Evolutionary conservation across 1,140 invertebrate species (phyloP), one percentile per base, ranked within the genome.

Genomic region (Proctacanthus coquilletti): DNA sequence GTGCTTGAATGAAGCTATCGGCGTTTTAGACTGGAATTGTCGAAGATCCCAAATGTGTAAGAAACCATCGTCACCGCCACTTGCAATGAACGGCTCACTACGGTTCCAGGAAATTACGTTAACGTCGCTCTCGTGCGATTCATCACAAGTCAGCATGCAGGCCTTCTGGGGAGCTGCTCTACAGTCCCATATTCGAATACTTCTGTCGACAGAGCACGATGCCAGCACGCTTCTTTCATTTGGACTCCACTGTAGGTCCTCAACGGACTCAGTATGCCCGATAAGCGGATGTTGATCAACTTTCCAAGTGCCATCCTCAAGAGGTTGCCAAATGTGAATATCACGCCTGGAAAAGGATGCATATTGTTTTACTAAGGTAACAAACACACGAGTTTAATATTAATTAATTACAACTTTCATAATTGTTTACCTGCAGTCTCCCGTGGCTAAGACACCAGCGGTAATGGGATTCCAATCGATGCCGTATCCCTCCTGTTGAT

Each of bases 201-300:
- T 82, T 65, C 79, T 85, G 59, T 98, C 94, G 10, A 92, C 83
- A 19, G 93, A 97, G 66, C 93, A 97, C 8, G 91, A 88, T 30
- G 91, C 89, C 44, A 98, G 69, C 2, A 97, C 89, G 68, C 85
- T 80, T 42, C 67, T 70, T 68, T 99, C 95, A 66, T 80, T 95
- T 3, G 93, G 92, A 42, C 93, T 98, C 95, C 96, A 99, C 52
- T 97, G 91, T 41, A 99, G 69, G 65, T 99, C 96, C 70, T 99
- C 96, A 5, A 99, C 88, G 36, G 93, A 98, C 29, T 72, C 75
- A 15, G 75, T 80, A 56, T 99, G 95, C 2, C 84, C 89, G 42
- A 75, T 69, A 40, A 87, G 74, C 2, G 93, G 81, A 34, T 79
- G 67, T 54, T 92, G 84, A 63, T 95, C 86, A 6, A 98, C 85